Evolutionary conservation across 2,113 vertebrate genomes (phyloP), one percentile per base, ranked within the genome.

Genomic region (Murina feae): DNA sequence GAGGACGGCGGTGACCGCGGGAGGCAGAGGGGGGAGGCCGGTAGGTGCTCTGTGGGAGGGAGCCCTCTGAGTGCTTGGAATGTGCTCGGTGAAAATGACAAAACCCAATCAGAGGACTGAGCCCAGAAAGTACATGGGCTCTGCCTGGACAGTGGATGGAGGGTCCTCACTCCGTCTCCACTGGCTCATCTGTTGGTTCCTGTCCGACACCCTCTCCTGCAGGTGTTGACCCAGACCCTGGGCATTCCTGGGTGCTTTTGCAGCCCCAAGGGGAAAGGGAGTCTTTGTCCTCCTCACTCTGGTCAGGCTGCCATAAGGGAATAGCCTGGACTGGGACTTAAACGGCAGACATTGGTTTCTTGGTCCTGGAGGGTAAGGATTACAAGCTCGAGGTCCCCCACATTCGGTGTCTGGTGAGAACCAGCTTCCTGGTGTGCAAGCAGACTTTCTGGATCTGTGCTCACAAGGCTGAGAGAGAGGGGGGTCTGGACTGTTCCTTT

Each of bases 1-100:
- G 25, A 49, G 28, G 25, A 6, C 0, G 32, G 28, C 3, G 1
- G 0, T 5, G 37, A 32, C 5, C 11, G 4, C 10, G 10, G 1
- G 25, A 35, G 49, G 63, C 1, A 2, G 25, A 10, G 44, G 1
- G 51, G 12, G 20, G 35, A 65, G n/a, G 28, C 35, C 2, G 2
- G 18, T 11, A 21, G 18, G 35, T 60, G 25, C 11, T n/a, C 72
- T 23, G 0, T 0, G 6, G 16, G 51, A 65, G 51, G 0, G 37
- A 47, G 11, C 32, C 4, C 1, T 11, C 23, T 25, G 6, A 78
- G 44, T 23, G 25, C 9, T 42, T 14, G 42, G 69, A 39, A 42
- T 18, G 51, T 28, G 60, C 39, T 55, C 55, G 9, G 10, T 6
- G 39, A 21, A 4, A 9, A 10, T 13, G 28, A n/a, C 30, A n/a